These are phyloP conservation scores for Brachypterus glaber DNA, from an alignment of 2,888 invertebrate genomes.

Conservation along the genomic window DNA sequence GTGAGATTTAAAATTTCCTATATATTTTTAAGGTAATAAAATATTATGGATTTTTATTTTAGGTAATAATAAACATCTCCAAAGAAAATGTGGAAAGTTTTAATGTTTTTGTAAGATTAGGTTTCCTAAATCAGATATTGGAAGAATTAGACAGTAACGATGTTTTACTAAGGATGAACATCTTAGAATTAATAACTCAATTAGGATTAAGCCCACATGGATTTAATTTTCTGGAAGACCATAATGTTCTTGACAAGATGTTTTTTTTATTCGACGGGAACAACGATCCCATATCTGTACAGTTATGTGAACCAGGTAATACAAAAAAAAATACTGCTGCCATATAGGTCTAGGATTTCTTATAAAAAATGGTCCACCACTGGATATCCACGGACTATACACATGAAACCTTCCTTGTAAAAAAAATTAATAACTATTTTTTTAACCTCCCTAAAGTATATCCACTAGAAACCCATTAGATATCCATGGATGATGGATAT, in stretches of 20 bases:
- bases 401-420: too few species aligned
- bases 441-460: too few species aligned
- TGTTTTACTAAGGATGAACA: conserved; percentile 67
- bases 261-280: conserved; percentile 52
- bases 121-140: conserved; percentile 58
- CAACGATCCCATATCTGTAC: conserved; percentile 51
- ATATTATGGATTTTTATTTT: conserved; percentile 6
- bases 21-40: conserved; percentile 4
- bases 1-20: conserved; percentile 25
- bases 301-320: conserved; percentile 60
- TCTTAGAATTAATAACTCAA: conserved; percentile 66
- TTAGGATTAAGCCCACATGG: conserved; percentile 65
- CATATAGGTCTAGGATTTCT: too few species aligned
- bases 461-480: too few species aligned
- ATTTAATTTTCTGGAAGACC: conserved; percentile 58
- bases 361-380: too few species aligned
- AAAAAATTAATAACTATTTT: too few species aligned
- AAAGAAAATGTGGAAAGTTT: conserved; percentile 51
- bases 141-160: conserved; percentile 61
- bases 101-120: conserved; percentile 48
- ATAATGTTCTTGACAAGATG: conserved; percentile 55
- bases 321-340: too few species aligned
- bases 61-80: conserved; percentile 24
- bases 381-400: too few species aligned
- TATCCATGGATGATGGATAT: too few species aligned